Evolutionary conservation across 2,797 vertebrate species (phyloP), one percentile per base, ranked within the genome.

Genomic region (Borostomias antarcticus): DNA sequence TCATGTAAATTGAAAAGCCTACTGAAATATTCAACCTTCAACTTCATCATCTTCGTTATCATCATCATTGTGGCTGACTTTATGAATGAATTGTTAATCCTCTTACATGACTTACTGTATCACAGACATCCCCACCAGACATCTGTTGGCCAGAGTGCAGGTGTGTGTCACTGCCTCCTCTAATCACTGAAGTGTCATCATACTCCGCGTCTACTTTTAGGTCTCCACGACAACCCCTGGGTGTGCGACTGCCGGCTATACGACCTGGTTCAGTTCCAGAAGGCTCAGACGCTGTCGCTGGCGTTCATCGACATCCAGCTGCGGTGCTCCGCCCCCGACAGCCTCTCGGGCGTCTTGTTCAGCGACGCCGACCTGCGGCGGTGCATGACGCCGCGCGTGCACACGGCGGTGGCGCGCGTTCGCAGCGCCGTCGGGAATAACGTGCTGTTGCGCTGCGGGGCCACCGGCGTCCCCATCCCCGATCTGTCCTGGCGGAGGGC

Each of bases 211-310:
- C 29, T 78, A 50, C 79, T 70, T 48, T 25, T 80, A 98, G 97
- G 96, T 82, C 94, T 99, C 59, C 98, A 99, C 84, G 96, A 99
- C 89, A 99, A 99, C 80, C 95, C 96, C 21, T 99, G 97, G 98
- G 82, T 92, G 37, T 99, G 98, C 65, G 96, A 99, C 89, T 99
- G 98, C 80, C 94, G 93, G 15, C 89, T 99, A 11, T 96, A 96
- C 0, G 95, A 97, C 81, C 93, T 98, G 86, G 93, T 96, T 63
- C 94, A 92, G 81, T 95, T 99, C 80, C 88, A 97, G 58, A 96
- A 95, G 74, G 93, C 90, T 59, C 94, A 94, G 13, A 92, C 90
- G 47, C 89, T 93, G 11, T 93, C 95, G 0, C 82, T 96, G 80
- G 93, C 94, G 1, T 96, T 99, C 80, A 96, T 98, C 0, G 96